Evolutionary conservation across 1,140 invertebrate genomes (phyloP), one percentile per base, ranked within the genome.

Genomic region (Dreissena polymorpha): DNA sequence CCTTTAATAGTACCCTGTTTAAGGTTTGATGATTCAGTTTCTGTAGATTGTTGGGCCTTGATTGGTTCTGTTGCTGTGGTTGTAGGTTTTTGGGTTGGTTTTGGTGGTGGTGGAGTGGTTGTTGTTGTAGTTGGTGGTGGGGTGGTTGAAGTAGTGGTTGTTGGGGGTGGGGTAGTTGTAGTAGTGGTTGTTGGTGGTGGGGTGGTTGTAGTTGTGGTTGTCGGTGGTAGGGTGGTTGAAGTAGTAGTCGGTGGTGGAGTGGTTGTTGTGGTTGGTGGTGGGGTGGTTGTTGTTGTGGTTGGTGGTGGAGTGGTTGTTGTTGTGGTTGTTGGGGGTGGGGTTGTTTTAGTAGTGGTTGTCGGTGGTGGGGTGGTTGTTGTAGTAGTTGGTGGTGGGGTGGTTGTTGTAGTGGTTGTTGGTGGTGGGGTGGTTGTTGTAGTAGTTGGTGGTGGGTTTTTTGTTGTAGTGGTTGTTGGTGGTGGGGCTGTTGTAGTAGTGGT

Each of bases 201-300:
- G 2, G 72, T 57, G 10, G 51, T 74, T 6, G 71, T 51, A 29
- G 73, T 64, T n/a, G 73, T 57, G 18, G 53, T 75, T 16, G 57
- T 55, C 25, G 21, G 57, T 51, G 55, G 18, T 5, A 55, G 57
- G 60, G 73, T 75, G 21, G 73, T 75, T 13, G 71, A 53, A 27
- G 73, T 73, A 21, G 73, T 75, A 27, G 73, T 75, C n/a, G 73
- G 67, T 68, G 75, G 75, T 69, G 21, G 75, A n/a, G 75, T 64
- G 29, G 55, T 69, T 29, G 75, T 78, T 39, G 75, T 78, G 0
- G 63, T 78, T 60, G 77, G 67, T 23, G 76, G 64, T 69, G 65
- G 68, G 39, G 76, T 53, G 2, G 76, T 79, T 29, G 77, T 77
- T 25, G 75, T 77, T 5, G 75, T 65, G 8, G 60, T 71, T 57